Evolutionary conservation across 1,140 invertebrate species (phyloP).

Genomic region (Triops longicaudatus): DNA sequence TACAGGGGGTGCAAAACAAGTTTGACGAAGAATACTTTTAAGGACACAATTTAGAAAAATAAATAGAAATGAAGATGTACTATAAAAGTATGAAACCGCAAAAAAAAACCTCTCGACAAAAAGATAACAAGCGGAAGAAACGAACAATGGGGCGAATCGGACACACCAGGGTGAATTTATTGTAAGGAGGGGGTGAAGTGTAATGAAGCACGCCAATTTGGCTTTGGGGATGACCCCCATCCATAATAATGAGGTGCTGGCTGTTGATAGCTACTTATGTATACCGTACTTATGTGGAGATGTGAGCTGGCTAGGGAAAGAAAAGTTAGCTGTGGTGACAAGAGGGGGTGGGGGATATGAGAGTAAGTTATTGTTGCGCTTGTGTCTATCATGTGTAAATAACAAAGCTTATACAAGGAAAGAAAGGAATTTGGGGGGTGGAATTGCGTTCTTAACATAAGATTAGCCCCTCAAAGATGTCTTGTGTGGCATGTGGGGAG

Average conservation of each 20-base stretch:
- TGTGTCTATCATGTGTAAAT: background rate
- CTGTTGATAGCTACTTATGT: background rate
- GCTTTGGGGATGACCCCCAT: background rate
- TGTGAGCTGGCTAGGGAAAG: too few relatives aligned
- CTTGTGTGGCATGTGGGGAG: background rate
- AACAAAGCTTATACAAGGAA: background rate
- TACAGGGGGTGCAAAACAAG: too few relatives aligned
- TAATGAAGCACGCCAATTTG: conserved; percentile 11
- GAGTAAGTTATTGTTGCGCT: background rate
- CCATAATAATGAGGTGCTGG: conserved; percentile 1
- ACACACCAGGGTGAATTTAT: too few relatives aligned
- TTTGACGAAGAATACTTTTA: too few relatives aligned
- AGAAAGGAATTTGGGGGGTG: background rate
- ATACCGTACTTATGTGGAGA: too few relatives aligned
- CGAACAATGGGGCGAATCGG: background rate
- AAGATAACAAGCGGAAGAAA: too few relatives aligned
- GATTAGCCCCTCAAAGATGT: background rate
- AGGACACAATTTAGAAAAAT: too few relatives aligned
- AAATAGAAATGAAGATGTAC: too few relatives aligned
- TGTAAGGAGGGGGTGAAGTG: background rate
- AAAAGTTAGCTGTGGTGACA: too few relatives aligned
- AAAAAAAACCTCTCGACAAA: too few relatives aligned
- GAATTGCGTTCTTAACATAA: background rate
- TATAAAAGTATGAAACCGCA: too few relatives aligned
- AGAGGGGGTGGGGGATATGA: too few relatives aligned